phyloP scores from a whole-genome alignment of 2,797 vertebrate species.

The Sebastes minor region DNA sequence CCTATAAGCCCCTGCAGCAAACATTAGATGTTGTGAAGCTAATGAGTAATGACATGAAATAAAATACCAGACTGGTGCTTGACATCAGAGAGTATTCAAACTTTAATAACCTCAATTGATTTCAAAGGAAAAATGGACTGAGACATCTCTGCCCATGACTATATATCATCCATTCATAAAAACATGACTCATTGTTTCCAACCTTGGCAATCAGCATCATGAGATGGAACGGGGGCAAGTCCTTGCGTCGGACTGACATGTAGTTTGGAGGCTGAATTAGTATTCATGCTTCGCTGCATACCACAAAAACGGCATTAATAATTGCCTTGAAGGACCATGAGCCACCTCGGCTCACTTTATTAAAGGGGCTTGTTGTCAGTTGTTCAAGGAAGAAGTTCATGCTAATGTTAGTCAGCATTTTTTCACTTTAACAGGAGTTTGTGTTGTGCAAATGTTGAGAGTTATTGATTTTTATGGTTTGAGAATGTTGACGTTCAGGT shows the following conservation, averaged over 20 bases:
- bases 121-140: not conserved
- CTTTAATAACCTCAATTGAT: not conserved
- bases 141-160: not conserved
- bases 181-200: not conserved
- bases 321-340: not conserved
- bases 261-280: not conserved
- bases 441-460: not conserved
- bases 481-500: not conserved
- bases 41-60: not conserved
- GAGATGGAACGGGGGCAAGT: not conserved
- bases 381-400: not conserved
- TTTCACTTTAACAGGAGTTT: not conserved
- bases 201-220: constrained; percentile 1
- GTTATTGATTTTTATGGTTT: not conserved
- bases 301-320: not conserved
- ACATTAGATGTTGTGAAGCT: not conserved
- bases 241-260: not conserved
- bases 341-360: not conserved
- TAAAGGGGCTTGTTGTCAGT: not conserved
- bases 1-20: not conserved
- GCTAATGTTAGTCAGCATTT: not conserved
- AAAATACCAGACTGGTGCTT: not conserved
- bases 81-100: not conserved
- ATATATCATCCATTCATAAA: not conserved
- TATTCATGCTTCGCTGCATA: not conserved